phyloP scores from a whole-genome alignment of 2,888 invertebrate species.

The Caenorhabditis doughertyi region DNA sequence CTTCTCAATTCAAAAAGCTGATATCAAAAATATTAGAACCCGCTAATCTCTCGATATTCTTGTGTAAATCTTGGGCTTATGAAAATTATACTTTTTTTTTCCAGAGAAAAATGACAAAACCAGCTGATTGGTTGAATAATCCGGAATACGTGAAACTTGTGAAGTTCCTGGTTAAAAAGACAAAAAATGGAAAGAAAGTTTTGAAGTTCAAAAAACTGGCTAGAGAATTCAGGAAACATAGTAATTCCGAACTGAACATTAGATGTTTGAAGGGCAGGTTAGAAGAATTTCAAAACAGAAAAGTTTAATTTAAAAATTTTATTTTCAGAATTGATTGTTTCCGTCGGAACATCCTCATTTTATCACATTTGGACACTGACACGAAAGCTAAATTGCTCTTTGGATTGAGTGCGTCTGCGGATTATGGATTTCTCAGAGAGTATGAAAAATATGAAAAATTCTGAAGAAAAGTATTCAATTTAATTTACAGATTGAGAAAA shows the following conservation, averaged over 20 bases:
- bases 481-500: neutral
- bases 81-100: neutral
- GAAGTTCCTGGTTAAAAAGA: neutral
- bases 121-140: no score
- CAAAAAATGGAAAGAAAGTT: no score
- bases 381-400: slow-evolving; percentile 1
- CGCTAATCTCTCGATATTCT: no score
- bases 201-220: neutral
- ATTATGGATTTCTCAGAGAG: neutral
- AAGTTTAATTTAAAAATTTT: neutral
- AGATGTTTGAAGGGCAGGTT: no score
- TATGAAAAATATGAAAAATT: neutral
- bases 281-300: no score
- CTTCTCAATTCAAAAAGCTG: no score
- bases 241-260: no score
- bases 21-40: no score
- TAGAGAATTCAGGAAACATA: neutral
- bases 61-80: no score
- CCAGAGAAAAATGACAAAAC: neutral
- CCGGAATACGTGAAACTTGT: neutral
- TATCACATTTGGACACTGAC: neutral
- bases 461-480: no score
- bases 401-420: neutral
- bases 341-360: neutral
- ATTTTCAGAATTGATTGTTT: neutral